Conservation (phyloP, 35 echinoderm and acorn worm genomes). For the Holothuria glaberrima region DNA sequence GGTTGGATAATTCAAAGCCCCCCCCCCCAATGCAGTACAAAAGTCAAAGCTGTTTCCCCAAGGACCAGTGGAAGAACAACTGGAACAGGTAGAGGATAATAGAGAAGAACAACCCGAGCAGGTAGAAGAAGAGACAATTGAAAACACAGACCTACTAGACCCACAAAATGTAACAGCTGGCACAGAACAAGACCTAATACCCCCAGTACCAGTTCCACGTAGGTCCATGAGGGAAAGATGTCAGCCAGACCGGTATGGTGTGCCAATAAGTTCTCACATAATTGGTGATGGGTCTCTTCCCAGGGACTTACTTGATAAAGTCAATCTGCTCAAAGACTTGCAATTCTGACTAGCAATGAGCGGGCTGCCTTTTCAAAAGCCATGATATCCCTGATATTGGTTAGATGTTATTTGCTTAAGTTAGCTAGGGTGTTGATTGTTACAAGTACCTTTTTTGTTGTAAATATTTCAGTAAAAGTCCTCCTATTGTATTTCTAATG, state of each 20-base stretch:
- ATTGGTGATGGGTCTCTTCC: background rate
- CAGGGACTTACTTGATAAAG: background rate
- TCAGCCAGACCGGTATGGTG: background rate
- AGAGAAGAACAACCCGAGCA: background rate
- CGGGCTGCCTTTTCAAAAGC: too few relatives aligned
- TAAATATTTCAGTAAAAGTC: too few relatives aligned
- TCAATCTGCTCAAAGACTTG: background rate
- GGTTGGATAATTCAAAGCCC: background rate
- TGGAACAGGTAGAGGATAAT: too few relatives aligned
- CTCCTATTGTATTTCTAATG: too few relatives aligned
- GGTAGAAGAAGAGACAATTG: background rate
- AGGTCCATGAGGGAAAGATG: background rate
- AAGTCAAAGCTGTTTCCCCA: too few relatives aligned
- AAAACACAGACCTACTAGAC: background rate
- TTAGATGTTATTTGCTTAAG: too few relatives aligned
- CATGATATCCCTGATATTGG: too few relatives aligned
- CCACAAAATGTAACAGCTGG: background rate
- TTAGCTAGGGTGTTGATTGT: too few relatives aligned
- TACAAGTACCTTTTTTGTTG: too few relatives aligned
- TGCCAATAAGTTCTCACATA: constrained; percentile 12
- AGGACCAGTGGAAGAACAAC: background rate
- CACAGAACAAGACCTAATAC: background rate
- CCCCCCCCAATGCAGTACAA: background rate
- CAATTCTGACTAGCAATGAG: background rate
- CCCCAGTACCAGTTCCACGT: background rate